Conservation (phyloP, 2,888 invertebrate genomes). For the Agrochola circellaris region DNA sequence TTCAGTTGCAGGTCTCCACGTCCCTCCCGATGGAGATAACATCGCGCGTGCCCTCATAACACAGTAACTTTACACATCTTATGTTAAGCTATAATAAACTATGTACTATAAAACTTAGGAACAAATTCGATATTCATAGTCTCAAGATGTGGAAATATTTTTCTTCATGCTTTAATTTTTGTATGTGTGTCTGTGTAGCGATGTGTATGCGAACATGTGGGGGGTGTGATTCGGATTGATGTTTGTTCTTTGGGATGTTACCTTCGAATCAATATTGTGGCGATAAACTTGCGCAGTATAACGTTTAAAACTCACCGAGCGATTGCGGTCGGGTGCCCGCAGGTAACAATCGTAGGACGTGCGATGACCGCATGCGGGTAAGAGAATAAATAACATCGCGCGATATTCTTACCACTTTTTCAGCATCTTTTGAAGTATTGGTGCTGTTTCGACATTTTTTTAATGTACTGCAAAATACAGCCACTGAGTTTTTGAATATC, state of each 20-base stretch:
- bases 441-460: neutral
- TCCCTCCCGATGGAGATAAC: conserved; percentile 83
- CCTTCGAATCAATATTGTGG: conserved; percentile 48
- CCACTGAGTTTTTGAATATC: neutral
- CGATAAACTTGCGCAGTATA: neutral
- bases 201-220: conserved; percentile 62
- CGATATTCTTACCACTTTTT: neutral
- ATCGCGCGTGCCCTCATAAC: conserved; percentile 87
- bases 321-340: neutral
- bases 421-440: neutral
- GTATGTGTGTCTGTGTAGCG: conserved; percentile 72
- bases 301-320: neutral
- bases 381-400: no score
- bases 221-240: conserved; percentile 65
- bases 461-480: neutral
- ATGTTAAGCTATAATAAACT: conserved; percentile 83
- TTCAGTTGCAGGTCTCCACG: conserved; percentile 79
- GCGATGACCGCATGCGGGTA: neutral
- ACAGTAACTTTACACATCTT: conserved; percentile 76
- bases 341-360: neutral
- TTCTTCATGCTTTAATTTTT: conserved; percentile 89
- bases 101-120: conserved; percentile 85
- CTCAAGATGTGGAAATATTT: conserved; percentile 83
- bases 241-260: conserved; percentile 44
- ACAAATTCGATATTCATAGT: conserved; percentile 87